Evolutionary conservation across 2,888 invertebrate species (phyloP), one percentile per base, ranked within the genome.

Genomic region (Hartigia nigra): DNA sequence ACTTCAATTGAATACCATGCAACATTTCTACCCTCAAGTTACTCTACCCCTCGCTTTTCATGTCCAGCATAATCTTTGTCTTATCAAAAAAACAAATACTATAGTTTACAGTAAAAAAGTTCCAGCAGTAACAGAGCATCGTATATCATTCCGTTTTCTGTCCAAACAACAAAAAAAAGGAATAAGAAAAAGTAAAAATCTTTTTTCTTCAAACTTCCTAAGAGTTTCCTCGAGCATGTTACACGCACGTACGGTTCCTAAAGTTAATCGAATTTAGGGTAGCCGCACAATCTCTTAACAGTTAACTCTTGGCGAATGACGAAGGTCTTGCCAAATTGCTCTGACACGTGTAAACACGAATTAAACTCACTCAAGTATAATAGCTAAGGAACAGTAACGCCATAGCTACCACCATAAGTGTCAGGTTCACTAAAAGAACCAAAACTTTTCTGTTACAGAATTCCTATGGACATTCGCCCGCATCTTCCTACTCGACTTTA

Each of bases 331-430:
- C 31, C 77, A 83, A 87, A 87, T 88, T 88, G 86, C 77, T 86
- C 85, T 82, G 89, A 88, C 89, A 88, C 84, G 85, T 88, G 89
- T 89, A 88, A 83, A 84, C 39, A 84, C 76, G 85, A 81, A 84
- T 90, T 88, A 55, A 55, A 55, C 23, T 55, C 55, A 55, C 23
- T 55, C 23, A 0, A 55, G 55, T 55, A 55, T 55, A 55, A 23
- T 14, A 55, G 23, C 23, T 55, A 23, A 0, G 23, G 23, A 55
- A 55, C 55, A 39, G 39, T 39, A 39, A 39, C 5, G 5, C 39
- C 39, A 14, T 39, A 39, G 39, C 39, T 14, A 39, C 39, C 39
- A 9, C 55, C 23, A 9, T 55, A 55, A 23, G 55, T 55, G 55
- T 23, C 55, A 55, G 55, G 23, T 55, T 55, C 55, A 55, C 55